Evolutionary conservation across 1,140 invertebrate species (phyloP), one percentile per base, ranked within the genome.

Genomic region (Drosophila nebulosa): DNA sequence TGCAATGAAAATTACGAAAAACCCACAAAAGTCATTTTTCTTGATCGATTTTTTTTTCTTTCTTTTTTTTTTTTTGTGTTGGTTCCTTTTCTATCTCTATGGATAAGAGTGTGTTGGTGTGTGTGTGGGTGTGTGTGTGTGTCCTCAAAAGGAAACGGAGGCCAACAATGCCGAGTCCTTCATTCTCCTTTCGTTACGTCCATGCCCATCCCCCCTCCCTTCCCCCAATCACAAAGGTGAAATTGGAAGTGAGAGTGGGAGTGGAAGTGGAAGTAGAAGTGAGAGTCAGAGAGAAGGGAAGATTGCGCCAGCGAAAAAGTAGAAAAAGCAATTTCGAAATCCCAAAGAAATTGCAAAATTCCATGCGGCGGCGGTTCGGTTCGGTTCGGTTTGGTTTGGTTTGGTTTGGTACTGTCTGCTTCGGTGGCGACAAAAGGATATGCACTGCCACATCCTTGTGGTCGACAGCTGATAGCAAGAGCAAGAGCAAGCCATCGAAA

Each of bases 261-360:
- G 26, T 27, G 59, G 18, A n/a, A n/a, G 63, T 78, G 66, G 81
- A 70, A 78, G 52, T 2, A 4, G 24, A 24, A 70, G 83, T 57
- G 68, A 55, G 58, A 32, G 65, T 42, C n/a, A n/a, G n/a, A n/a
- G n/a, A n/a, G n/a, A n/a, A n/a, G n/a, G n/a, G 59, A 12, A 52
- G 18, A 64, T 65, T 65, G 14, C 14, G 39, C 39, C 16, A 46
- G 83, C 68, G 71, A 73, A 86, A 64, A 88, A 88, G 83, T 89
- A 76, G 84, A 89, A 88, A 86, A 88, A 88, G 83, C 83, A 88
- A 88, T 88, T 88, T 88, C 78, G 69, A 88, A 88, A 88, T 88
- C 83, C 83, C 83, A 88, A 88, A 88, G 83, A 88, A 88, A 88
- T 88, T 88, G 83, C 83, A 89, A 88, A 88, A 88, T 88, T 88